Conservation (phyloP, 2,113 vertebrate species). For the Sander lucioperca region DNA sequence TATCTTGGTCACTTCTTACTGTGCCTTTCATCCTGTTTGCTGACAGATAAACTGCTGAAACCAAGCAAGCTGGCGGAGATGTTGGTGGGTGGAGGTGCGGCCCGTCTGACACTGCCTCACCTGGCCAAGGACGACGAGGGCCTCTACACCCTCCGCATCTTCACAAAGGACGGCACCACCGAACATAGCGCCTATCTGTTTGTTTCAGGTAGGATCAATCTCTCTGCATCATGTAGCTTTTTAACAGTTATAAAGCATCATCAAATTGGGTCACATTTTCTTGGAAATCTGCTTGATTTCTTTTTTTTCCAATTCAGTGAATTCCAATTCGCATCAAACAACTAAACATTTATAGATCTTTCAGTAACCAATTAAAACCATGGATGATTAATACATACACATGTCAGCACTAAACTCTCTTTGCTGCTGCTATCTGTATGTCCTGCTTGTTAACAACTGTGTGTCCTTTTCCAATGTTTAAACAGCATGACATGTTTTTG, state of each 20-base stretch:
- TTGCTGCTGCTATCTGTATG: neutral
- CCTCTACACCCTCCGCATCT: slow-evolving; percentile 93
- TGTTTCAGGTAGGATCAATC: slow-evolving; percentile 87
- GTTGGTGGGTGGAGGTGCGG: slow-evolving; percentile 88
- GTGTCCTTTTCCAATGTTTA: too few species aligned
- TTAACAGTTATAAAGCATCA: neutral
- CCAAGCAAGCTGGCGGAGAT: slow-evolving; percentile 88
- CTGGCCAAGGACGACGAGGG: slow-evolving; percentile 98
- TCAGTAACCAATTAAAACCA: neutral
- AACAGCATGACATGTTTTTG: too few species aligned
- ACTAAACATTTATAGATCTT: too few species aligned
- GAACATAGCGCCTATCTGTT: slow-evolving; percentile 96
- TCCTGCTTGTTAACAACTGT: neutral
- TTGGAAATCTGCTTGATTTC: neutral
- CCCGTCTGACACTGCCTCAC: slow-evolving; percentile 89
- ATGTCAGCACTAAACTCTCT: neutral
- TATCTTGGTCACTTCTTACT: neutral
- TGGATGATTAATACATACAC: neutral
- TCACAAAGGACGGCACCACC: slow-evolving; percentile 89
- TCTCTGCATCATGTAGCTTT: neutral
- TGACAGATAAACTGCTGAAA: slow-evolving; percentile 87
- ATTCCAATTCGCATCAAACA: too few species aligned
- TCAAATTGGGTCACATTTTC: neutral
- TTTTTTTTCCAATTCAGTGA: too few species aligned
- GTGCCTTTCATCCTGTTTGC: neutral